Evolutionary conservation across 2,113 vertebrate genomes (phyloP).

Genomic region (Amphilophus citrinellus): DNA sequence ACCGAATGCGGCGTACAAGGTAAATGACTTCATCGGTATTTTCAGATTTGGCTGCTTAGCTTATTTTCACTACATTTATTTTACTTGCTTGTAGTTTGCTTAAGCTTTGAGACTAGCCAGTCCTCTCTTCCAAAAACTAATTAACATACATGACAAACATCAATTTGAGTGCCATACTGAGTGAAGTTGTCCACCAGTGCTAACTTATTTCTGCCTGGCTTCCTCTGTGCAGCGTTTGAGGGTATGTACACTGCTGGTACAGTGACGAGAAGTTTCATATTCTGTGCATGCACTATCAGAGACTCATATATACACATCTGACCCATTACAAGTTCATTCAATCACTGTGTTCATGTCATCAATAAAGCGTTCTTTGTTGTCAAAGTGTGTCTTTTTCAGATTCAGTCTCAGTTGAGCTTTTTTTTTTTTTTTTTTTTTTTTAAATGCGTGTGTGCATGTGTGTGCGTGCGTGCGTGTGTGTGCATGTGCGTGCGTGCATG

Average conservation of each 20-base stretch:
- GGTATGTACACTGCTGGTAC: slow-evolving; percentile 77
- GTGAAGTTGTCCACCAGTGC: background rate
- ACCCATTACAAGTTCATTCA: slow-evolving; percentile 7
- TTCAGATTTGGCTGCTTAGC: background rate
- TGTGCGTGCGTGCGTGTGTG: accelerated
- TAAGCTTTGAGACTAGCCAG: background rate
- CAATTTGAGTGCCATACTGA: background rate
- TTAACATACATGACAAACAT: background rate
- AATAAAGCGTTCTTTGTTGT: background rate
- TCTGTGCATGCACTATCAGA: slow-evolving; percentile 48
- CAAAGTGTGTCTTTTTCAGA: background rate
- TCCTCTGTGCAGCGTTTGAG: slow-evolving; percentile 81
- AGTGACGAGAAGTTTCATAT: slow-evolving; percentile 22
- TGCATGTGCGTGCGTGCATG: accelerated
- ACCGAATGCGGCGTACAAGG: slow-evolving; percentile 96
- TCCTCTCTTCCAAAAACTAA: background rate
- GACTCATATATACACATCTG: slow-evolving; percentile 29
- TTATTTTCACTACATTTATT: background rate
- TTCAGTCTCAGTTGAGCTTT: background rate
- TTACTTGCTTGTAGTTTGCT: background rate
- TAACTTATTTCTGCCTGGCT: slow-evolving; percentile 62
- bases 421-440: too few species aligned
- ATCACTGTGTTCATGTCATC: slow-evolving; percentile 7
- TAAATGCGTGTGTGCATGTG: too few species aligned
- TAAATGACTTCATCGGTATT: slow-evolving; percentile 24